Base-by-base conservation (phyloP, 2,113 vertebrate genomes). In the Pterophyllum scalare region DNA sequence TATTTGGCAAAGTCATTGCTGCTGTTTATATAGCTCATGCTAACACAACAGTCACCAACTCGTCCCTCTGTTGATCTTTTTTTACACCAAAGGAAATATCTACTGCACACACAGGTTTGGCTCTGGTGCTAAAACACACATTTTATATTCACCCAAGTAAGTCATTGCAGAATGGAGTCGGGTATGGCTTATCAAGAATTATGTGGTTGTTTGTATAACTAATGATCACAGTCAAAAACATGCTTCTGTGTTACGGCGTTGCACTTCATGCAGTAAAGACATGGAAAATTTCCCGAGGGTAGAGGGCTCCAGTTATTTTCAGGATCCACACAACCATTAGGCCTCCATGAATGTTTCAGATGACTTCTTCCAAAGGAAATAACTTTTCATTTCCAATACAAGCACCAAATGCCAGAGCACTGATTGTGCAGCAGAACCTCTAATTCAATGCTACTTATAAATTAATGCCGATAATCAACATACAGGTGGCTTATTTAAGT, bases 291-390 rank as follows among this genome's bases (percentile, higher is more conserved):
- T 65, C 84, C 81, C 64, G 33, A 79, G 81, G 79, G 67, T 7
- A 70, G 20, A 59, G 7, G 58, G 31, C 57, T 85, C 2, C 10
- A 79, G 38, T 31, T 46, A 67, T 75, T 82, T 64, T 76, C 38
- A 59, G 79, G 67, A 88, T 59, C 74, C 46, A 77, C 75, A 81
- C 75, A 81, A 61, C 78, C 59, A 81, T 49, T 62, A 67, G 59
- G 7, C 24, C 40, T 80, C 84, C 35, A 22, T 15, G 28, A 70
- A 62, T 54, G 33, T 19, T 83, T 77, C 49, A 17, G 19, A 54
- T 46, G 56, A 14, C 28, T 40, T 31, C 24, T n/a, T 77, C 38
- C 24, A 38, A 24, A 70, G 15, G 31, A 56, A 76, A 58, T 46
- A 54, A 40, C 74, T 49, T 43, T 52, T 19, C 24, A 52, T 31